Evolutionary conservation across 2,113 vertebrate genomes (phyloP), one percentile per base, ranked within the genome.

Genomic region (Rhinoptilus africanus): DNA sequence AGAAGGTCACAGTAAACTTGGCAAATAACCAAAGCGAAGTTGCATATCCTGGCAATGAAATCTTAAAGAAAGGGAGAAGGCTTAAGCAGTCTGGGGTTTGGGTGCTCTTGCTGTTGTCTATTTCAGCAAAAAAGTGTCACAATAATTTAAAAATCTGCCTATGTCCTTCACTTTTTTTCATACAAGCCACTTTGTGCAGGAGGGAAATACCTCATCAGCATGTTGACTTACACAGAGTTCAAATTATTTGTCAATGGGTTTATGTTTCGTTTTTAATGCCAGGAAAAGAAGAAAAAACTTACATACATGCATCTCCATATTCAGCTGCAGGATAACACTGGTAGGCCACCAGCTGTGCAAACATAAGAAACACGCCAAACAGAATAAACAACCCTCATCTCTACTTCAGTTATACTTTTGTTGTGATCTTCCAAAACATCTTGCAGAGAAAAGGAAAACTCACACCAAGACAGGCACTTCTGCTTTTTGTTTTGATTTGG

Each of bases 1-100:
- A 79, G 75, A 43, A 94, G 87, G 69, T 96, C 89, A 94, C 19
- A 11, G 71, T 22, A 82, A 88, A 24, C 64, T 8, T 66, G 34
- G 63, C 32, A 4, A 9, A 14, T 3, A 63, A 84, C 28, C 83
- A 93, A 84, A 84, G 9, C 30, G 39, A 73, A 59, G 73, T 4
- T 75, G 50, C n/a, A 32, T 19, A 14, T 41, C 17, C 10, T n/a
- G 35, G 47, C 75, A 95, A 35, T 6, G 51, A 71, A 47, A 90
- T 6, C 35, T 45, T 10, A 19, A 39, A 69, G 45, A 39, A 3
- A 6, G 7, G 20, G 32, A 19, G 20, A 60, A 71, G 12, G 15
- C 10, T 48, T 10, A 34, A 24, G 30, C 22, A 9, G 17, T 5
- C 35, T 60, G 20, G 34, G 30, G 9, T 20, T 60, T 15, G 32